Percentiles rank a stretch among this genome's conserved stretches.
Evolutionary conservation across 1,140 invertebrate genomes (phyloP).

Genomic region (Macrobrachium rosenbergii): DNA sequence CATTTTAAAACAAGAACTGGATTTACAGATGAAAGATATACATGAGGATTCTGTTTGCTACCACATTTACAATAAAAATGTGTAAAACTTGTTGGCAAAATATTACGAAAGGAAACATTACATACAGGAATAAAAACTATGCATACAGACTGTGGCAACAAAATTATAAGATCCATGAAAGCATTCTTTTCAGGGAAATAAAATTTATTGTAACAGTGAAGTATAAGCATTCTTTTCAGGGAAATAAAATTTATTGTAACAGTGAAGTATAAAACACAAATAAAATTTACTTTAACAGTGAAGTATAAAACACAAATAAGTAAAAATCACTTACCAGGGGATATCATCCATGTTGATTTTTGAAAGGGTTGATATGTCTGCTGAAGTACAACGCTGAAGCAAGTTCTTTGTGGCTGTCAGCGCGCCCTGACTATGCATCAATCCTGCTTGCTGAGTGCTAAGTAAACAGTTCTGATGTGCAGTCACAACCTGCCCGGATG

Average conservation of each 20-base stretch:
- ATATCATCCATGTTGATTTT: slow-evolving; percentile 56
- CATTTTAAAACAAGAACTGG: no score
- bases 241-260: neutral
- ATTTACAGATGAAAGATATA: no score
- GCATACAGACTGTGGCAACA: no score
- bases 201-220: neutral
- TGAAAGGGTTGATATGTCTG: slow-evolving; percentile 29
- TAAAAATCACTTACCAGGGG: slow-evolving; percentile 5
- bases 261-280: neutral
- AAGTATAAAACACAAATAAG: no score
- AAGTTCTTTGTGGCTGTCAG: slow-evolving; percentile 34
- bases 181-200: neutral
- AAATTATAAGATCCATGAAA: no score
- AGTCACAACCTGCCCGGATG: slow-evolving; percentile 41
- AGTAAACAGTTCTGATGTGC: slow-evolving; percentile 29
- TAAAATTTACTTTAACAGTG: neutral
- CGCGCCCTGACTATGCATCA: slow-evolving; percentile 40
- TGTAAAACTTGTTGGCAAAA: no score
- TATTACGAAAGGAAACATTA: no score
- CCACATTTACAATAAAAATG: no score
- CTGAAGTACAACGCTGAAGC: slow-evolving; percentile 5
- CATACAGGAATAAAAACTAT: no score
- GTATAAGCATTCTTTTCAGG: no score
- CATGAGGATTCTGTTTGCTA: no score
- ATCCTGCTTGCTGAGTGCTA: slow-evolving; percentile 34